These are phyloP conservation scores for Syrphus vitripennis DNA, from an alignment of 2,888 invertebrate species.

Conservation along the genomic window DNA sequence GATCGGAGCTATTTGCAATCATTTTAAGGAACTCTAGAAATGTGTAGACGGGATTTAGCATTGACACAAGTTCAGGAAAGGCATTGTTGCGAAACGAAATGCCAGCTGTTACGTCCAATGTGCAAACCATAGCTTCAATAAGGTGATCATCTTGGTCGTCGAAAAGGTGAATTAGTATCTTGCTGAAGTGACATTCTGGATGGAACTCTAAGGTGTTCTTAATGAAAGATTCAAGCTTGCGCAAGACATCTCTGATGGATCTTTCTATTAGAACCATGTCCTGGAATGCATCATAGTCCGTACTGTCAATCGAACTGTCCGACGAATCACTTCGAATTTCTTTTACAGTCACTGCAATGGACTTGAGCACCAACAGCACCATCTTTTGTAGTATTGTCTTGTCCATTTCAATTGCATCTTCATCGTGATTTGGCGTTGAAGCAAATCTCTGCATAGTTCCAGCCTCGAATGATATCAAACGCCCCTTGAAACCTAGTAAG, in stretches of 20 bases:
- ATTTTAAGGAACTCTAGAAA: constrained; percentile 93
- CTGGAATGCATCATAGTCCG: constrained; percentile 92
- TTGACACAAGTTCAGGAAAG: constrained; percentile 89
- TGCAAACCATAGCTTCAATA: constrained; percentile 96
- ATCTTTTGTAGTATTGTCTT: constrained; percentile 92
- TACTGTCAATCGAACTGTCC: constrained; percentile 92
- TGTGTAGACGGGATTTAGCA: constrained; percentile 93
- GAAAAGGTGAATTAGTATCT: constrained; percentile 93
- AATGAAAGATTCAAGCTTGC: constrained; percentile 91
- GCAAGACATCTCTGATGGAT: constrained; percentile 91
- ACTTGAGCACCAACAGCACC: constrained; percentile 92
- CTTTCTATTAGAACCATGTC: constrained; percentile 94
- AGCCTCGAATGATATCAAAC: constrained; percentile 74
- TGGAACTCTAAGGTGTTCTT: constrained; percentile 91
- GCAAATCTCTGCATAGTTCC: constrained; percentile 71
- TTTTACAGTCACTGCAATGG: constrained; percentile 94
- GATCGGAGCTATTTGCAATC: constrained; percentile 90
- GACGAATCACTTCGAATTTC: constrained; percentile 94
- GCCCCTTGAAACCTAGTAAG: constrained; percentile 78
- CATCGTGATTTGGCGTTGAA: constrained; percentile 43
- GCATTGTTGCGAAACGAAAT: constrained; percentile 91
- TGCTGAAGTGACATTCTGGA: constrained; percentile 93
- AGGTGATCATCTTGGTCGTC: constrained; percentile 95
- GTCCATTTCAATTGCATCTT: constrained; percentile 82
- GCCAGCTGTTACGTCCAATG: constrained; percentile 92